Evolutionary conservation across 2,888 invertebrate species (phyloP), one percentile per base, ranked within the genome.

Genomic region (Shargacucullia verbasci): DNA sequence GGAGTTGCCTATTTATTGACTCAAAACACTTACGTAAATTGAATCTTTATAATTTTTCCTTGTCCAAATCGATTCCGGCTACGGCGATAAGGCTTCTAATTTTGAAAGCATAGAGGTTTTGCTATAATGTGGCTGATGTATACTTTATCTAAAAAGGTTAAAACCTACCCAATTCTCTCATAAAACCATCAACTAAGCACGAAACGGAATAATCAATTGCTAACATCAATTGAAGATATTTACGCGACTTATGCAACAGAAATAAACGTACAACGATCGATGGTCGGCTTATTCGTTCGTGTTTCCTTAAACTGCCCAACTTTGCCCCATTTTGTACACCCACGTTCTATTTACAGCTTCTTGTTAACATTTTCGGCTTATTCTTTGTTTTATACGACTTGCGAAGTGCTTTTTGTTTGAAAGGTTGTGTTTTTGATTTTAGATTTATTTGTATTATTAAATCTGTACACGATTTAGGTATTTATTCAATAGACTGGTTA

Each of bases 191-290:
- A 50, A 39, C 38, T 40, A 31, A 48, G 57, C 54, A 59, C 48
- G 57, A 58, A 67, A 55, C 39, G 50, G 33, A 58, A 68, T 68
- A 63, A 68, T 59, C 60, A 68, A 71, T 73, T 63, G 56, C 45
- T 58, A 68, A 75, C 72, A 44, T 73, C 63, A 67, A 73, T 73
- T 73, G 66, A 64, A 61, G 59, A 58, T 76, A 76, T 74, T 73
- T 74, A 76, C 57, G 76, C 49, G 59, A 74, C 63, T 74, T 74
- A 46, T 50, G 52, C 50, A 73, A 71, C 59, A 76, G 44, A 60
- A 70, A 73, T 68, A 65, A 70, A 48, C 55, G 59, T 56, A 56
- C 48, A 45, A 34, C 50, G 55, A 61, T 77, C 78, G 62, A 76
- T 66, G 65, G 70, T 53, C 54, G 59, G 52, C 48, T 63, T 55